Evolutionary conservation across 1,140 invertebrate species (phyloP).

Genomic region (Philotrypesis tridentata): DNA sequence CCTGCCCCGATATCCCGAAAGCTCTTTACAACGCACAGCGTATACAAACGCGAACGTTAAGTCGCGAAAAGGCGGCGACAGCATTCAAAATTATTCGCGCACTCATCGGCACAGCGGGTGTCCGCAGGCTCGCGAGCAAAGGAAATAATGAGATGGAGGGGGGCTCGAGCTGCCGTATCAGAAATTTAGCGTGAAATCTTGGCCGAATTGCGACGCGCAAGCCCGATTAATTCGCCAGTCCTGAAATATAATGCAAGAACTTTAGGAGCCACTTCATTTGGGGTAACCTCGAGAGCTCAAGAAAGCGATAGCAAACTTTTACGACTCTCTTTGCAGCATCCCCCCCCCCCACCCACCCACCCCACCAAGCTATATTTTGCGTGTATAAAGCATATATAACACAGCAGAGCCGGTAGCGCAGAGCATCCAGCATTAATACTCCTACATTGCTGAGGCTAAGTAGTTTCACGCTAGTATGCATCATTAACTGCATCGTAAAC

Average conservation of each 20-base stretch:
- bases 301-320: background rate
- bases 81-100: too few relatives aligned
- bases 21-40: too few relatives aligned
- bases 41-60: too few relatives aligned
- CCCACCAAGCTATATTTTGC: background rate
- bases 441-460: constrained; percentile 45
- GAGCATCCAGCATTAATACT: background rate
- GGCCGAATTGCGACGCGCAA: too few relatives aligned
- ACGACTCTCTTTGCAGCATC: background rate
- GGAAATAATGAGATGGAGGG: too few relatives aligned
- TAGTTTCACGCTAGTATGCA: constrained; percentile 33
- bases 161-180: too few relatives aligned
- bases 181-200: background rate
- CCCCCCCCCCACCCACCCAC: too few relatives aligned
- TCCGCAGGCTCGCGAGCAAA: too few relatives aligned
- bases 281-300: background rate
- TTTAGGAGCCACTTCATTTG: background rate
- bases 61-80: too few relatives aligned
- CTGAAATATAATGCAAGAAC: background rate
- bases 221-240: too few relatives aligned
- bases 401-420: background rate
- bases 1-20: too few relatives aligned
- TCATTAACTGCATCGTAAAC: constrained; percentile 46
- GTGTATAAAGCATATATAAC: background rate
- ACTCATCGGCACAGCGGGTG: too few relatives aligned